Conservation (phyloP, 2,113 vertebrate genomes). For the Apteryx owenii region DNA sequence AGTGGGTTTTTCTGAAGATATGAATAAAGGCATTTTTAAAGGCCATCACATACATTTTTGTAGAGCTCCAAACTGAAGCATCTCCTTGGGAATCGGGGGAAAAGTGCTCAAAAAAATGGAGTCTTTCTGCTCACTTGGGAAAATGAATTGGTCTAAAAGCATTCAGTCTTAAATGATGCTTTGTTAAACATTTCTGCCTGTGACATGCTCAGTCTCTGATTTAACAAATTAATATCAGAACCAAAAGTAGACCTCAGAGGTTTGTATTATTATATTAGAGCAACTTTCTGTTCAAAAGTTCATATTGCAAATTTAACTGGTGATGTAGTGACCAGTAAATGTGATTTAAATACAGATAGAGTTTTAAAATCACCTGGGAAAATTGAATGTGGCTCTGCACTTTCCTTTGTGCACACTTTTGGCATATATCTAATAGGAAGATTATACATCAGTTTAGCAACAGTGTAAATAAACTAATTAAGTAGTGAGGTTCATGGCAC, state of each 20-base stretch:
- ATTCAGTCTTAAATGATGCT: neutral
- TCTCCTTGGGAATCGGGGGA: neutral
- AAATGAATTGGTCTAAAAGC: neutral
- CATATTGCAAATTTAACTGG: neutral
- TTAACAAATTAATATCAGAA: neutral
- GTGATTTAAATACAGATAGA: neutral
- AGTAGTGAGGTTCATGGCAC: neutral
- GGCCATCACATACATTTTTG: neutral
- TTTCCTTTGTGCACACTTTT: neutral
- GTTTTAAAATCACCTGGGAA: neutral
- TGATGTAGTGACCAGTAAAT: neutral
- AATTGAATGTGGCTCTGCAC: neutral
- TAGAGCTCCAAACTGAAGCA: neutral
- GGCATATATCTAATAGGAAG: neutral
- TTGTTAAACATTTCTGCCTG: neutral
- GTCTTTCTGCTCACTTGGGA: neutral
- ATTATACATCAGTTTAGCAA: slow-evolving; percentile 5
- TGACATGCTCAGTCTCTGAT: neutral
- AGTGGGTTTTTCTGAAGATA: neutral
- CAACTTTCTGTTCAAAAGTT: neutral
- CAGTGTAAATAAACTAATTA: slow-evolving; percentile 55
- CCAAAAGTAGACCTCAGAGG: neutral
- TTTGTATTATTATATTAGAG: neutral
- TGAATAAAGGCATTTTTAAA: neutral
- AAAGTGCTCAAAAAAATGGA: neutral